Evolutionary conservation across 2,797 vertebrate species (phyloP).

Genomic region (Liparis tanakae): DNA sequence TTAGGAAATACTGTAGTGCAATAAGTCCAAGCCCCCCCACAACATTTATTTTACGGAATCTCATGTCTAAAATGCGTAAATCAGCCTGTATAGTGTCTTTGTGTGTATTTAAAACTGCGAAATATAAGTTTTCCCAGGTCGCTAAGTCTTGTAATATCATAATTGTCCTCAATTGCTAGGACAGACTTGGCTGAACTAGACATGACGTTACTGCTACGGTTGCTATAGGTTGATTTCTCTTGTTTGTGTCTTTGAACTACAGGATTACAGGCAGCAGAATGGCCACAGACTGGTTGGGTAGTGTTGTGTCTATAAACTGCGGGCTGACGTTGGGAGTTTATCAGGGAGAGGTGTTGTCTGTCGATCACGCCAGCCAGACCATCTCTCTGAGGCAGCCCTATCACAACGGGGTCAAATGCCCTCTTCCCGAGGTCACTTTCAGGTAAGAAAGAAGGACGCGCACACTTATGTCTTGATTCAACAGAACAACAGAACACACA

Average conservation of each 20-base stretch:
- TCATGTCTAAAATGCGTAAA: neutral
- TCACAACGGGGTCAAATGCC: conserved; percentile 92
- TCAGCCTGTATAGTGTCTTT: neutral
- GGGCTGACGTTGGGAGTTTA: conserved; percentile 90
- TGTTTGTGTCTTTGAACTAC: neutral
- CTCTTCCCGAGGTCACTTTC: conserved; percentile 94
- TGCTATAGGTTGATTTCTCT: neutral
- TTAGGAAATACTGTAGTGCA: neutral
- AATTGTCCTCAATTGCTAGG: neutral
- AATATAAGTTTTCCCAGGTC: neutral
- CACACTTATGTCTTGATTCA: neutral
- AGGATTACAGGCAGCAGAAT: conserved; percentile 67
- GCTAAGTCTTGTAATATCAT: neutral
- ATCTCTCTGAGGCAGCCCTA: conserved; percentile 92
- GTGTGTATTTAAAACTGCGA: neutral
- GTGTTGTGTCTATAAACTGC: conserved; percentile 92
- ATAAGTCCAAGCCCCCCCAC: neutral
- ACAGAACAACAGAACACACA: neutral
- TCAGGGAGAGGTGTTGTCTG: conserved; percentile 91
- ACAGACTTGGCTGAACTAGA: neutral
- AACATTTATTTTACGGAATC: neutral
- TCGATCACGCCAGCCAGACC: conserved; percentile 92
- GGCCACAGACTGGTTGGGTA: conserved; percentile 92
- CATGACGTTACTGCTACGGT: neutral
- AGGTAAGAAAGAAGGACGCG: conserved; percentile 78